These are phyloP conservation scores for Zaprionus taronus DNA, from an alignment of 1,140 invertebrate genomes.

Conservation along the genomic window DNA sequence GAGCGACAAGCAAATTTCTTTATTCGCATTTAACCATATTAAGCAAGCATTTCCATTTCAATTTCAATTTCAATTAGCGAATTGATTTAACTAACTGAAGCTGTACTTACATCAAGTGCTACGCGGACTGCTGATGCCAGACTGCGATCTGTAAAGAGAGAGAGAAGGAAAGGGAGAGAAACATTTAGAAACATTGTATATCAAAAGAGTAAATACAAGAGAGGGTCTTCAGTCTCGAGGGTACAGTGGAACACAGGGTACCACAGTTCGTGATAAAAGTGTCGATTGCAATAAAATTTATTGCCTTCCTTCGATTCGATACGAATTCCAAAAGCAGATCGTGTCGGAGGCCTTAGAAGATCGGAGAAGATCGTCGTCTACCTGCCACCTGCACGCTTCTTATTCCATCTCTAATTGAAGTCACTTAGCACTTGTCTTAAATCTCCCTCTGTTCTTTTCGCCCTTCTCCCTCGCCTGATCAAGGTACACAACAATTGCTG, in stretches of 20 bases:
- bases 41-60: conserved; percentile 73
- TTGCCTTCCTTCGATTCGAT: conserved; percentile 67
- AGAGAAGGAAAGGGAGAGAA: background rate
- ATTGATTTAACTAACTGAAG: conserved; percentile 59
- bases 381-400: conserved; percentile 33
- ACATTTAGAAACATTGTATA: background rate
- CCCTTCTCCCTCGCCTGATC: background rate
- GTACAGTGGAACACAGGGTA: background rate
- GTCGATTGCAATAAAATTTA: conserved; percentile 74
- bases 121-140: conserved; percentile 2
- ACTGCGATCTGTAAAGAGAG: conserved; percentile 30
- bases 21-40: conserved; percentile 65
- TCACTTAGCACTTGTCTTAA: conserved; percentile 70
- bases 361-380: conserved; percentile 21
- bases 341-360: conserved; percentile 9
- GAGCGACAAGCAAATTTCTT: conserved; percentile 46
- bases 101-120: conserved; percentile 41
- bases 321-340: conserved; percentile 7
- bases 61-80: conserved; percentile 70
- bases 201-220: conserved; percentile 3
- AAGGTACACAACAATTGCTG: conserved; percentile 64
- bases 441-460: background rate
- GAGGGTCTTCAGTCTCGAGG: background rate
- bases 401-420: conserved; percentile 63
- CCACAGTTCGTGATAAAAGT: conserved; percentile 62